A percentile compares a stretch with the other conserved stretches of the same genome.
phyloP scores from a whole-genome alignment of 2,888 invertebrate species.

The Brenthis daphne region DNA sequence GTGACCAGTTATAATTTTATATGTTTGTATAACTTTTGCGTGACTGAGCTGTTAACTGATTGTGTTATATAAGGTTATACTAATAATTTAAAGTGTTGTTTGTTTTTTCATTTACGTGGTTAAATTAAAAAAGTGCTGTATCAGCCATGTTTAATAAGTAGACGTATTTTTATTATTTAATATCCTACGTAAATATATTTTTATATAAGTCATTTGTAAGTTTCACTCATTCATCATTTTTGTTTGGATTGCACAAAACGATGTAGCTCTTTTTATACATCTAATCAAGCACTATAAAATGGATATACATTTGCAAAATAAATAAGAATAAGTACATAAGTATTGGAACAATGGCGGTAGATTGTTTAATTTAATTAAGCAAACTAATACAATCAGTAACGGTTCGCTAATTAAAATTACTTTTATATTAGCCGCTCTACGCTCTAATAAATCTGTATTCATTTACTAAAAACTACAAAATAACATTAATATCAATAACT shows the following conservation, averaged over 20 bases:
- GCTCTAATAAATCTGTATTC: constrained; percentile 30
- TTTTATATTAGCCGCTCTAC: constrained; percentile 45
- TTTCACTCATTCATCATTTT: no score
- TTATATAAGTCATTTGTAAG: neutral
- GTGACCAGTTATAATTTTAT: constrained; percentile 31
- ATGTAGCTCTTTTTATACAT: no score
- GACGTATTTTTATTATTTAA: neutral
- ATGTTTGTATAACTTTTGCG: constrained; percentile 32
- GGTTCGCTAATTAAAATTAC: constrained; percentile 50
- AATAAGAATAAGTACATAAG: constrained; percentile 4
- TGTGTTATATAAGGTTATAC: constrained; percentile 17
- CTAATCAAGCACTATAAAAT: neutral
- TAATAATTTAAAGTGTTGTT: constrained; percentile 6
- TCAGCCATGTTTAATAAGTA: neutral
- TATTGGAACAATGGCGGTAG: constrained; percentile 18
- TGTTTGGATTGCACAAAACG: no score
- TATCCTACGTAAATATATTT: no score
- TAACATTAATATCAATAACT: constrained; percentile 48
- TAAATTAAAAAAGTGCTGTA: constrained; percentile 8
- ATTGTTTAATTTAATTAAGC: constrained; percentile 28
- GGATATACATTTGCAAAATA: neutral
- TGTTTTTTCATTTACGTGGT: constrained; percentile 7
- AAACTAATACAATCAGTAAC: constrained; percentile 46
- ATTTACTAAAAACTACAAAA: constrained; percentile 48
- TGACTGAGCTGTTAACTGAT: constrained; percentile 34